These are phyloP conservation scores for Neotragus pygmaeus DNA, from an alignment of 2,113 vertebrate genomes.

Conservation along the genomic window DNA sequence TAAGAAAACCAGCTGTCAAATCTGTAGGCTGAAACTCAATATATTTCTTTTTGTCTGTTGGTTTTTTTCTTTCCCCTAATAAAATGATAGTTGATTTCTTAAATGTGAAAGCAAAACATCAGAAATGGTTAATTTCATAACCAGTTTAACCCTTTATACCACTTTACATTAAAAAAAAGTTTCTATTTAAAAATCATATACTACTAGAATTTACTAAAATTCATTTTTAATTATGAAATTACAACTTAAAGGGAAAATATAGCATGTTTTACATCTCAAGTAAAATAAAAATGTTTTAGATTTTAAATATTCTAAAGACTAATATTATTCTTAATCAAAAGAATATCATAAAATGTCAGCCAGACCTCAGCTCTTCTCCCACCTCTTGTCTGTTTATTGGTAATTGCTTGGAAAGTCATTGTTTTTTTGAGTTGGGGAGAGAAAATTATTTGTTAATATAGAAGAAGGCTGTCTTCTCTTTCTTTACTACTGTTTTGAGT, in stretches of 20 bases:
- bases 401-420: slow-evolving; percentile 21
- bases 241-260: background rate
- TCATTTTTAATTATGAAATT: slow-evolving; percentile 39
- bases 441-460: background rate
- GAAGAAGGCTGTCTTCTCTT: background rate
- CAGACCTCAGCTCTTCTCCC: background rate
- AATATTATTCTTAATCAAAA: background rate
- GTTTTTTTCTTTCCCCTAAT: slow-evolving; percentile 26
- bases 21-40: background rate
- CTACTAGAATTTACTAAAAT: slow-evolving; percentile 6
- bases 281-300: slow-evolving; percentile 15
- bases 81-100: slow-evolving; percentile 41
- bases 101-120: background rate
- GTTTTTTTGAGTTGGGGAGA: background rate
- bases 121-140: slow-evolving; percentile 21
- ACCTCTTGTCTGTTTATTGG: background rate
- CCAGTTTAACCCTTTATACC: background rate
- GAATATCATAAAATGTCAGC: background rate
- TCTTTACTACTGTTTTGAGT: background rate
- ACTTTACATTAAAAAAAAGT: background rate
- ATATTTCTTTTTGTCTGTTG: background rate
- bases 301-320: slow-evolving; percentile 10
- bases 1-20: slow-evolving; percentile 35
- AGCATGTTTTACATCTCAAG: background rate
- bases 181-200: background rate